phyloP scores from a whole-genome alignment of 2,113 vertebrate species.

The Chaetodon trifascialis region DNA sequence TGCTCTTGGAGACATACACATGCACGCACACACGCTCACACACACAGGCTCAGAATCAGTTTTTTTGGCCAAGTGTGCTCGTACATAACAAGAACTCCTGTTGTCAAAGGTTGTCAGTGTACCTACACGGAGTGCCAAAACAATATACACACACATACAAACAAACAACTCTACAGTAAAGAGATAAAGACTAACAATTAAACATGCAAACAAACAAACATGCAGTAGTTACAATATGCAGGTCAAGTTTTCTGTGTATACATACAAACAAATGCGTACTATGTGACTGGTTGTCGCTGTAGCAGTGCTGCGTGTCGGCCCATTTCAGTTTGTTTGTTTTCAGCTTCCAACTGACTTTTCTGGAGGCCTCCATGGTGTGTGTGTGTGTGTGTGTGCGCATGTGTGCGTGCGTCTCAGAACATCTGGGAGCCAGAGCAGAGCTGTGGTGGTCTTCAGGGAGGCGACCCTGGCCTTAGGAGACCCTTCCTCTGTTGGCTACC shows the following conservation, averaged over 20 bases:
- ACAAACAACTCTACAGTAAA: constrained; percentile 22
- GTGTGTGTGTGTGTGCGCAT: constrained; percentile 22
- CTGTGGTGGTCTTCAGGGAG: constrained; percentile 86
- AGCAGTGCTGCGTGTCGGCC: constrained; percentile 76
- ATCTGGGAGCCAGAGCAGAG: constrained; percentile 88
- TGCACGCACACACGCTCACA: neutral
- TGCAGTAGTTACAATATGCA: neutral
- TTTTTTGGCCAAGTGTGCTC: neutral
- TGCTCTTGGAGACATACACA: constrained; percentile 30
- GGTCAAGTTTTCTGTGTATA: constrained; percentile 27
- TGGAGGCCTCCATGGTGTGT: constrained; percentile 25
- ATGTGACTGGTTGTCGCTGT: constrained; percentile 86
- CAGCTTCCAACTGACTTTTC: constrained; percentile 30
- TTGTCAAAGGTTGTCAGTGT: neutral
- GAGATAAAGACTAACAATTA: constrained; percentile 6
- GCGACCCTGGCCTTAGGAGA: constrained; percentile 87
- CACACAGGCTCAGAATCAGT: neutral
- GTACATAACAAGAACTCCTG: neutral
- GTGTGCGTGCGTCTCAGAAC: constrained; percentile 71
- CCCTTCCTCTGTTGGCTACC: constrained; percentile 71
- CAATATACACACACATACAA: constrained; percentile 7
- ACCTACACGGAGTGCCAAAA: neutral
- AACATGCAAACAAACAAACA: constrained; percentile 27
- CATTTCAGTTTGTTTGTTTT: constrained; percentile 78
- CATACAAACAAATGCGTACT: constrained; percentile 19